Evolutionary conservation across 2,113 vertebrate genomes (phyloP), one percentile per base, ranked within the genome.

Genomic region (Forbesichthys agassizii): DNA sequence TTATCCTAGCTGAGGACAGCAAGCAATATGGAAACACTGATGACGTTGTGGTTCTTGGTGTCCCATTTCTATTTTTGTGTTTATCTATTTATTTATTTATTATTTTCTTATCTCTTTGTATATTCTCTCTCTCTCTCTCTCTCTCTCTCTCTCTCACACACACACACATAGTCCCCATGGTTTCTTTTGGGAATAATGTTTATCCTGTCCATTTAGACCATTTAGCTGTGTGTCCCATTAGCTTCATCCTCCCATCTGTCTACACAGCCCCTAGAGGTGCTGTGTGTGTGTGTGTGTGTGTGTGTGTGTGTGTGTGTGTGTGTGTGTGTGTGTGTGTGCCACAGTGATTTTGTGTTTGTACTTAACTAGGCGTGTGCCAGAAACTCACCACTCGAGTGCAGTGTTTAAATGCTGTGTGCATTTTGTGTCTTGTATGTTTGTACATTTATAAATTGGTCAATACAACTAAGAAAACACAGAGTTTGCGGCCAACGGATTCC

Each of bases 161-260:
- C 27, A 27, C 20, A 27, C 20, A 27, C 20, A 27, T 2, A 27
- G 54, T 65, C 55, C n/a, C 63, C 62, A 9, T 62, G 27, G 82
- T 87, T 84, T 85, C 84, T 80, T 58, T 82, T 82, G 78, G 83
- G 73, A 86, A 85, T 79, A 12, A 36, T 72, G 67, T 86, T 83
- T 80, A 83, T 85, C 63, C 80, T 56, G 65, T 81, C 81, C 82
- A 86, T 83, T 85, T 81, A 87, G 77, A 68, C 76, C 78, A 80
- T 86, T 89, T 90, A 84, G 86, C 80, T 62, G 11, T 16, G 73
- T 83, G 80, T 86, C 77, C 84, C 85, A 86, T 88, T 86, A 87
- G 79, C 75, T 78, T 69, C 77, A 75, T 65, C 63, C 75, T 81
- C 85, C 86, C 88, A 88, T 88, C 86, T 90, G 88, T 84, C 82